These are phyloP conservation scores for Nysson spinosus DNA, from an alignment of 2,888 invertebrate genomes.

Conservation along the genomic window DNA sequence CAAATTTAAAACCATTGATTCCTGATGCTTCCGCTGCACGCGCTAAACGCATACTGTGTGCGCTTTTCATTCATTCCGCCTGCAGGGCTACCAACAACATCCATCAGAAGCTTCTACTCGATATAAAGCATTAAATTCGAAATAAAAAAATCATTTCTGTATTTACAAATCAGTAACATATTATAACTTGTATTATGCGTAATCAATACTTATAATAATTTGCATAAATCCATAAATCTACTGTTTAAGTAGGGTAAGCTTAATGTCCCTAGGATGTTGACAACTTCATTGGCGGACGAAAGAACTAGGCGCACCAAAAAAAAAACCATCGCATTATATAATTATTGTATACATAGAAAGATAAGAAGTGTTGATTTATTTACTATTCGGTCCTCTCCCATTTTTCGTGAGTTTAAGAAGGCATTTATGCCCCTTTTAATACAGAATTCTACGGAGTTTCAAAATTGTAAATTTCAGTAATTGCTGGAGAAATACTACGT, in stretches of 20 bases:
- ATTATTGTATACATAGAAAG: background rate
- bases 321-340: slow-evolving; percentile 16
- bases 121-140: too few species aligned
- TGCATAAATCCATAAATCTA: too few species aligned
- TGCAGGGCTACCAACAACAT: slow-evolving; percentile 16
- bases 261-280: slow-evolving; percentile 17
- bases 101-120: too few species aligned
- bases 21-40: slow-evolving; percentile 15
- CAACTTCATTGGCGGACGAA: background rate
- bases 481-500: too few species aligned
- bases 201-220: too few species aligned
- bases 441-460: too few species aligned
- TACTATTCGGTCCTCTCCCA: background rate
- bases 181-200: too few species aligned
- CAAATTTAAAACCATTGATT: slow-evolving; percentile 41
- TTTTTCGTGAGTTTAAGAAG: too few species aligned
- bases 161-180: too few species aligned
- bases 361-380: slow-evolving; percentile 9
- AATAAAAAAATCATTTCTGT: too few species aligned
- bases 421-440: background rate
- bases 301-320: background rate
- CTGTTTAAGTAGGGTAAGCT: fast-evolving
- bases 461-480: too few species aligned
- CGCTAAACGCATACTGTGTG: slow-evolving; percentile 26
- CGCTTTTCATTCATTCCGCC: background rate